Conservation (phyloP, 2,797 vertebrate species). For the Epinephelus coioides region DNA sequence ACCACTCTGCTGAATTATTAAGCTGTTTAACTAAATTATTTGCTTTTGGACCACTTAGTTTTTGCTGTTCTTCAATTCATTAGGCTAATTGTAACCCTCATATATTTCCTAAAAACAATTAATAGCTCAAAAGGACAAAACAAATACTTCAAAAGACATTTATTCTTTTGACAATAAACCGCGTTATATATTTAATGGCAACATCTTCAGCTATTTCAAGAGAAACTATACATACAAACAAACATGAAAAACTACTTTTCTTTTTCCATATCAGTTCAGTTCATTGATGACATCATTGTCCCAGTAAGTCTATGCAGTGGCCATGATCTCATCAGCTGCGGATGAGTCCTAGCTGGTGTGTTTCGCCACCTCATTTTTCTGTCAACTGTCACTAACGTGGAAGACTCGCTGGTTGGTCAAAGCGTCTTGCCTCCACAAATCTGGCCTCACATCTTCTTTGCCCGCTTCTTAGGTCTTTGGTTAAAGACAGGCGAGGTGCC, state of each 20-base stretch:
- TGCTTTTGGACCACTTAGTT: constrained; percentile 34
- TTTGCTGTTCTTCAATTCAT: constrained; percentile 40
- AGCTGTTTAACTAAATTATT: constrained; percentile 48
- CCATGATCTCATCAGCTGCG: neutral
- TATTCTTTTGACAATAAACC: constrained; percentile 53
- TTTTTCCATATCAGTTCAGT: constrained; percentile 10
- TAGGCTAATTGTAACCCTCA: constrained; percentile 15
- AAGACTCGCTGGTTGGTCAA: neutral
- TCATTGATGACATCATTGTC: neutral
- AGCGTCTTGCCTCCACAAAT: neutral
- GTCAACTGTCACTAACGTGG: no score
- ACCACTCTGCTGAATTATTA: constrained; percentile 48
- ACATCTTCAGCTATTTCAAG: constrained; percentile 7
- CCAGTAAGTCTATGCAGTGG: neutral
- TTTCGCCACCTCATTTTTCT: neutral
- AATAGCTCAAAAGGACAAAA: constrained; percentile 20
- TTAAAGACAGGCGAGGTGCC: constrained; percentile 95
- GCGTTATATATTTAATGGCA: constrained; percentile 14
- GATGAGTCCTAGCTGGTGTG: neutral
- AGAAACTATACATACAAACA: constrained; percentile 27
- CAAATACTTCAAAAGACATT: constrained; percentile 29
- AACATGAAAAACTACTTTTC: constrained; percentile 34
- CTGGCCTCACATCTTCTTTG: constrained; percentile 91
- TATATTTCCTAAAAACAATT: constrained; percentile 4
- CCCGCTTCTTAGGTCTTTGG: constrained; percentile 94